These are phyloP conservation scores for Odontocerum albicorne DNA, from an alignment of 2,888 invertebrate genomes.

Conservation along the genomic window DNA sequence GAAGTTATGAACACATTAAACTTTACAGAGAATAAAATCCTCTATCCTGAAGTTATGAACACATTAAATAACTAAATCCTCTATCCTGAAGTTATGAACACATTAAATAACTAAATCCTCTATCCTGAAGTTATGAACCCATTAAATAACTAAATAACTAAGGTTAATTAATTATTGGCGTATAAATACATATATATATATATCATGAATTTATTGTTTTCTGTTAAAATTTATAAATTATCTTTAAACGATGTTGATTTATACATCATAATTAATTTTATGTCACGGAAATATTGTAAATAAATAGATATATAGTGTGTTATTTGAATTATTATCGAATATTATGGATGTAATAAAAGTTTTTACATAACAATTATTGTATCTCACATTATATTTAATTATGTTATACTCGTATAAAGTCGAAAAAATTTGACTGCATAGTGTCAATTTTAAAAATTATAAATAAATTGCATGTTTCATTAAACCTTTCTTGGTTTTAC, in stretches of 20 bases:
- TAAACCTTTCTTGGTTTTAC: conserved; percentile 29
- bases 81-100: no score
- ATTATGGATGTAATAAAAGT: conserved; percentile 24
- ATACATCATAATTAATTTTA: conserved; percentile 15
- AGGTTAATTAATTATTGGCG: conserved; percentile 2
- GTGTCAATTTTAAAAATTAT: conserved; percentile 34
- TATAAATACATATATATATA: conserved; percentile 2
- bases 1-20: no score
- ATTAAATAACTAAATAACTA: no score
- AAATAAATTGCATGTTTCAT: conserved; percentile 32
- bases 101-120: no score
- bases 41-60: no score
- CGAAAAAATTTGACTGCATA: conserved; percentile 33
- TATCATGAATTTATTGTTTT: neutral
- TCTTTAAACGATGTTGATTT: conserved; percentile 19
- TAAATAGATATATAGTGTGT: conserved; percentile 23
- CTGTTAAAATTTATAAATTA: conserved; percentile 10
- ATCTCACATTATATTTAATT: conserved; percentile 24
- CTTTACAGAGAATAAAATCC: no score
- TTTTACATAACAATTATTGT: conserved; percentile 25
- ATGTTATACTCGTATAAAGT: conserved; percentile 19
- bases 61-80: no score
- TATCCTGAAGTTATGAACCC: no score
- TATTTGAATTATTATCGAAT: conserved; percentile 26
- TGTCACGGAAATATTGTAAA: conserved; percentile 23